These are phyloP conservation scores for Nephrocerus scutellatus DNA, from an alignment of 2,888 invertebrate genomes.

Conservation along the genomic window DNA sequence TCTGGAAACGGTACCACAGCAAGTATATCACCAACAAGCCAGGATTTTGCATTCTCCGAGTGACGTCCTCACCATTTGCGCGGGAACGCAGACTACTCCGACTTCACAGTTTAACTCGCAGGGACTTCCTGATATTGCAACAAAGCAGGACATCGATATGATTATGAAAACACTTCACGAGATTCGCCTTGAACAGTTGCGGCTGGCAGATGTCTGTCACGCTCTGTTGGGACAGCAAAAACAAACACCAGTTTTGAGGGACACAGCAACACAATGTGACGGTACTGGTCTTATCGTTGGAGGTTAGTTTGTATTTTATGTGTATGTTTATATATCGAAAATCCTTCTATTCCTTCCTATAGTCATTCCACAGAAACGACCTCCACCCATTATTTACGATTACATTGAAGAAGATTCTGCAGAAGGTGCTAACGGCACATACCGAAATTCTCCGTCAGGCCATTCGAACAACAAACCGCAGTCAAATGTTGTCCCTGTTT, in stretches of 20 bases:
- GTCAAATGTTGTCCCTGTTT: constrained; percentile 4
- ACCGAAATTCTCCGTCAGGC: too few species aligned
- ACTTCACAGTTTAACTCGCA: constrained; percentile 4
- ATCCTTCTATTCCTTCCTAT: too few species aligned
- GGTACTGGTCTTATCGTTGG: too few species aligned
- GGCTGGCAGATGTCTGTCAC: constrained; percentile 28
- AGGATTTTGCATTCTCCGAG: not conserved
- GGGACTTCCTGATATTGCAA: constrained; percentile 22
- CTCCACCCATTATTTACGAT: constrained; percentile 25
- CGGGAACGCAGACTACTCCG: constrained; percentile 36
- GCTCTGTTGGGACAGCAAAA: constrained; percentile 19
- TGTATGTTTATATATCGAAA: too few species aligned
- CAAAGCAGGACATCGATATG: constrained; percentile 31
- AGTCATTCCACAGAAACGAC: constrained; percentile 21
- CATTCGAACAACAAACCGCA: too few species aligned
- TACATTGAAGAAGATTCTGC: constrained; percentile 28
- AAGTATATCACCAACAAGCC: not conserved
- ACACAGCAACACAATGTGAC: constrained; percentile 26
- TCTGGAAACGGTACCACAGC: constrained; percentile 1
- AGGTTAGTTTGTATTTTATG: too few species aligned
- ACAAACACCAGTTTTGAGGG: constrained; percentile 14
- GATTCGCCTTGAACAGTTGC: constrained; percentile 35
- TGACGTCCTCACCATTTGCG: constrained; percentile 37
- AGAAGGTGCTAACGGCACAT: constrained; percentile 8
- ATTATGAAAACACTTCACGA: constrained; percentile 26